These are phyloP conservation scores for Apteryx owenii DNA, from an alignment of 2,113 vertebrate species.

Conservation along the genomic window DNA sequence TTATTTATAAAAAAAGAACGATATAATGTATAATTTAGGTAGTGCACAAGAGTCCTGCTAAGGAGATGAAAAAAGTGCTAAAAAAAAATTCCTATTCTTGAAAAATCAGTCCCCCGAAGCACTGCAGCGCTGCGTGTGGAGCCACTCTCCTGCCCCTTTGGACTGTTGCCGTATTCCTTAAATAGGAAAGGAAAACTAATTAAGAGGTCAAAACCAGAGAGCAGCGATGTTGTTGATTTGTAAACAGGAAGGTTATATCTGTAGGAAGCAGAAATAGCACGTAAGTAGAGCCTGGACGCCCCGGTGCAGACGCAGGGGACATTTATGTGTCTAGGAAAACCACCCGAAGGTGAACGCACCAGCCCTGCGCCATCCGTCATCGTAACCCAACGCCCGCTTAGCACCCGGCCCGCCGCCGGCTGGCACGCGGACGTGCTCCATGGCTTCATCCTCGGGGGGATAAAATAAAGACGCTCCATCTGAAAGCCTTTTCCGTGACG, in stretches of 20 bases:
- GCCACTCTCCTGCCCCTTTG: not conserved
- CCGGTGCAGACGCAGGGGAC: not conserved
- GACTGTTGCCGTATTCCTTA: not conserved
- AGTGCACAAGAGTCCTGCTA: not conserved
- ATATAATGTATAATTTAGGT: not conserved
- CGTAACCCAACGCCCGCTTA: not conserved
- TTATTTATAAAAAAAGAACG: not conserved
- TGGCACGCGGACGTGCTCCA: not conserved
- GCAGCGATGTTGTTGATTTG: not conserved
- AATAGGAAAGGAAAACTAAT: not conserved
- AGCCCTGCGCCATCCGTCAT: not conserved
- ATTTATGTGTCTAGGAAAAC: not conserved
- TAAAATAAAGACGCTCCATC: accelerated
- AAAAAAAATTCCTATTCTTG: not conserved
- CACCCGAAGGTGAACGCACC: not conserved
- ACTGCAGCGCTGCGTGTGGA: not conserved
- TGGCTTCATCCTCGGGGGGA: not conserved
- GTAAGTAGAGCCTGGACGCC: not conserved
- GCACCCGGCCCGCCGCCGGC: not conserved
- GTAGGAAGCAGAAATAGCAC: not conserved
- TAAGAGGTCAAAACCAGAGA: not conserved
- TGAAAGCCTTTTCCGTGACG: not conserved
- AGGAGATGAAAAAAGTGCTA: not conserved
- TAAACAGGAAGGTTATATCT: not conserved
- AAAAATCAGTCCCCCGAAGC: not conserved